Evolutionary conservation across 2,888 invertebrate species (phyloP).

Genomic region (Isotomurus palustris): DNA sequence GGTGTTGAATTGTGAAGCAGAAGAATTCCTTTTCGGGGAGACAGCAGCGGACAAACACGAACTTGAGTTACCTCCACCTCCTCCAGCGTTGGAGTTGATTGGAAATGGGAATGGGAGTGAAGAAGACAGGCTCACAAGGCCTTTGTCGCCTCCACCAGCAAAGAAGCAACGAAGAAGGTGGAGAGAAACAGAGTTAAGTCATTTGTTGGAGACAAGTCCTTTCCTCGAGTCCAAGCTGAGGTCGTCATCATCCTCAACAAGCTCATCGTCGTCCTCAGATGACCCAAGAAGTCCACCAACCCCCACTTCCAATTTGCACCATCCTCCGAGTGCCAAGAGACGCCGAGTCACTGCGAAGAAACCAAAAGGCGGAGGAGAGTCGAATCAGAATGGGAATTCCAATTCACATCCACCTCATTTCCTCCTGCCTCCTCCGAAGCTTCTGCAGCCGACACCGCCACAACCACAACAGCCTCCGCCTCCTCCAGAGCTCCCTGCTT

Average conservation of each 20-base stretch:
- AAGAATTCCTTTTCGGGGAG: conserved; percentile 73
- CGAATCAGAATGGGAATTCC: conserved; percentile 1
- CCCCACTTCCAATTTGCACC: too few relatives aligned
- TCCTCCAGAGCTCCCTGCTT: too few relatives aligned
- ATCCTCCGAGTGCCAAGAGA: too few relatives aligned
- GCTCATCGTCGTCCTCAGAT: conserved; percentile 30
- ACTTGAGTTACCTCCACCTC: conserved; percentile 42
- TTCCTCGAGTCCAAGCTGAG: conserved; percentile 42
- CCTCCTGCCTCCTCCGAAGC: too few relatives aligned
- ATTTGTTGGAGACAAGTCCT: conserved; percentile 40
- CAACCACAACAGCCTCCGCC: too few relatives aligned
- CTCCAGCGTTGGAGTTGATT: not conserved
- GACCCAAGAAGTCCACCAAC: conserved; percentile 24
- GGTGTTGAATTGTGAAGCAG: conserved; percentile 75
- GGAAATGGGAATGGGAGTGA: too few relatives aligned
- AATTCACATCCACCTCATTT: conserved; percentile 4
- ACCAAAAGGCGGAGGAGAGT: conserved; percentile 17
- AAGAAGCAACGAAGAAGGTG: conserved; percentile 39
- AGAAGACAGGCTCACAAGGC: conserved; percentile 31
- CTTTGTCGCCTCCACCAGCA: conserved; percentile 34
- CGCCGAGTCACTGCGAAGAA: too few relatives aligned
- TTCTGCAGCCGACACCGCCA: too few relatives aligned
- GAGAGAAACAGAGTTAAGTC: conserved; percentile 39
- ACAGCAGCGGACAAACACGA: conserved; percentile 51
- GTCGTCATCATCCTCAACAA: conserved; percentile 29